Evolutionary conservation across 2,113 vertebrate species (phyloP).

Genomic region (Pituophis catenifer): DNA sequence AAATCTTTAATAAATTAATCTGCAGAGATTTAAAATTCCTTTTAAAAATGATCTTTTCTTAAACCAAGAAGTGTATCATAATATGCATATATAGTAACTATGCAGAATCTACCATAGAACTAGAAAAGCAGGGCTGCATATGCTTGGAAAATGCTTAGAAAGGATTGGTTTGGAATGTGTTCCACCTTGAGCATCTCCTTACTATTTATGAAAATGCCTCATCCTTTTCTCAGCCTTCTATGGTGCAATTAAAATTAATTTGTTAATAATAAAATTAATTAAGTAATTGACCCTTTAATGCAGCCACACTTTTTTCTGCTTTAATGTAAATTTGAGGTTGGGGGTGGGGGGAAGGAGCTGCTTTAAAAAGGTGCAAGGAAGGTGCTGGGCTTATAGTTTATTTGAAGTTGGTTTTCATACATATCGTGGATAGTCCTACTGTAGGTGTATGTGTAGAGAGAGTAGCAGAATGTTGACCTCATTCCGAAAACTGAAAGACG

Average conservation of each 20-base stretch:
- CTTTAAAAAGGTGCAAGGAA: not conserved
- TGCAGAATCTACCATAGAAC: not conserved
- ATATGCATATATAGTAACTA: not conserved
- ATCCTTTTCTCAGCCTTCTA: not conserved
- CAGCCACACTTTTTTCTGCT: not conserved
- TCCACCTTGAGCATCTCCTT: not conserved
- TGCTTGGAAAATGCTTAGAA: not conserved
- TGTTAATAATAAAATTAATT: not conserved
- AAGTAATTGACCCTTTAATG: not conserved
- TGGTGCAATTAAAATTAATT: not conserved
- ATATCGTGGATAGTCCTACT: not conserved
- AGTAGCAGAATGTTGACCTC: not conserved
- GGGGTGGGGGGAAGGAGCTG: rapidly evolving
- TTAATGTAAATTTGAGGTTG: not conserved
- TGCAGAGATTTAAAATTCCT: not conserved
- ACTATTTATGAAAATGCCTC: not conserved
- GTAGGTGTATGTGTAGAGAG: not conserved
- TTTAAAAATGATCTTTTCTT: not conserved
- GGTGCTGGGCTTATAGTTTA: not conserved
- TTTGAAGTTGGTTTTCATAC: not conserved
- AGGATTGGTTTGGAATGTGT: not conserved
- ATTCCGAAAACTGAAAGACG: not conserved
- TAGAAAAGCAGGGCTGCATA: not conserved
- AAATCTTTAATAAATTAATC: not conserved
- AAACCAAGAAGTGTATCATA: not conserved